phyloP scores from a whole-genome alignment of 2,113 vertebrate genomes.

The Bubo scandiacus region DNA sequence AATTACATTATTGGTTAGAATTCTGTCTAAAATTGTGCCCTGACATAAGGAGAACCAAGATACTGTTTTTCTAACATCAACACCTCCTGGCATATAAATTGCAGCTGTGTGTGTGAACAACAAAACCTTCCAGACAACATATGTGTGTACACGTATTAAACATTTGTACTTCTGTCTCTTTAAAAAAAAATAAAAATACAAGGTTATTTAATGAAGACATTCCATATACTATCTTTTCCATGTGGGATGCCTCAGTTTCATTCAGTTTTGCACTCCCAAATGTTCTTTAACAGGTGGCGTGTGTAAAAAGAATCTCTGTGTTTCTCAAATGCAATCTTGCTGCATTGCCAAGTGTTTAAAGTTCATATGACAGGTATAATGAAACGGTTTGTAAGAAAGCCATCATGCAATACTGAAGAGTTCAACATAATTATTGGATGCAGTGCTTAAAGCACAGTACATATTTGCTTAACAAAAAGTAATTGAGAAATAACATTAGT shows the following conservation, averaged over 20 bases:
- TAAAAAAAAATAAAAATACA: background rate
- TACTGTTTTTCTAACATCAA: background rate
- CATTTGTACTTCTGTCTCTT: background rate
- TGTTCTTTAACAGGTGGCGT: background rate
- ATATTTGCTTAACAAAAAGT: background rate
- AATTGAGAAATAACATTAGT: background rate
- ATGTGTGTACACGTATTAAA: background rate
- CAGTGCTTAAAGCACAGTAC: background rate
- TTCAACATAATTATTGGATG: background rate
- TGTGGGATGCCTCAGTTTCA: background rate
- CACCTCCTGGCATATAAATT: background rate
- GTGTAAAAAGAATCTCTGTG: background rate
- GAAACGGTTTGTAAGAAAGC: background rate
- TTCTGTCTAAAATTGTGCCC: background rate
- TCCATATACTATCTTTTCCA: background rate
- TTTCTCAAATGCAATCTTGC: background rate
- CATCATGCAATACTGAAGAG: background rate
- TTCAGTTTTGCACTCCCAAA: background rate
- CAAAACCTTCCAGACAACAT: background rate
- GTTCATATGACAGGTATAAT: background rate
- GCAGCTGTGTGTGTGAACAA: slow-evolving; percentile 27
- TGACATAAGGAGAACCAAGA: background rate
- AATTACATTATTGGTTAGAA: background rate
- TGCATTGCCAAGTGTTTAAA: background rate
- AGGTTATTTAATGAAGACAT: background rate